Evolutionary conservation across 2,797 vertebrate genomes (phyloP), one percentile per base, ranked within the genome.

Genomic region (Coregonus sp.): DNA sequence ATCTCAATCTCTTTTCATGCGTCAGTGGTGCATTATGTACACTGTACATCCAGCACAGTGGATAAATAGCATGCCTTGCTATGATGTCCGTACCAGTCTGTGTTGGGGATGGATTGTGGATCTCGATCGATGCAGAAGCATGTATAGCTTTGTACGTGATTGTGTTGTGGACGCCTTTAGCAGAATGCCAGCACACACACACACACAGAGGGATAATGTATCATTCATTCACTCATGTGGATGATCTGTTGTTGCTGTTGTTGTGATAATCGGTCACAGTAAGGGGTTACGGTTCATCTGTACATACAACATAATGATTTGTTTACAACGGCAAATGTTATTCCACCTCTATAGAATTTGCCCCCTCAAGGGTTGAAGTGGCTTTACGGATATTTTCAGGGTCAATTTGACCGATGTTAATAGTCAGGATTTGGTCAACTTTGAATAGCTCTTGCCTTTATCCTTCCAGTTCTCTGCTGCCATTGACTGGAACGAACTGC

Each of bases 151-250:
- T 71, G 72, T 35, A 25, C 0, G 14, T 73, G 56, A 52, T 70
- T 70, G 40, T 76, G 18, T 67, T 72, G 76, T 80, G 54, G 72
- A 70, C 61, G 80, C 76, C 76, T 15, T 6, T 20, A 68, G 76
- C 75, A 14, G 54, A 81, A 51, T 20, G 31, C 2, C 40, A 11
- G 9, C 40, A 11, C 40, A 47, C 9, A 2, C 6, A 40, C 37
- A 7, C 37, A 47, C 40, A 11, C 1, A 47, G 40, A 11, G 40
- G 40, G 40, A 47, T 2, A 47, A 9, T 47, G 40, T 47, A 47
- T 47, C 40, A 78, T 74, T 80, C 25, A 70, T 82, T 2, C 52
- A 40, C 67, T 67, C 25, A 73, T 52, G 20, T 5, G 40, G 40
- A 47, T 4, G 25, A 76, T 74, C 1, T 72, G 79, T 78, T 75